Percentiles rank a stretch among this genome's conserved stretches.
Evolutionary conservation across 92 coral and sea anemone genomes (phyloP).

Genomic region (Siderastrea radians): DNA sequence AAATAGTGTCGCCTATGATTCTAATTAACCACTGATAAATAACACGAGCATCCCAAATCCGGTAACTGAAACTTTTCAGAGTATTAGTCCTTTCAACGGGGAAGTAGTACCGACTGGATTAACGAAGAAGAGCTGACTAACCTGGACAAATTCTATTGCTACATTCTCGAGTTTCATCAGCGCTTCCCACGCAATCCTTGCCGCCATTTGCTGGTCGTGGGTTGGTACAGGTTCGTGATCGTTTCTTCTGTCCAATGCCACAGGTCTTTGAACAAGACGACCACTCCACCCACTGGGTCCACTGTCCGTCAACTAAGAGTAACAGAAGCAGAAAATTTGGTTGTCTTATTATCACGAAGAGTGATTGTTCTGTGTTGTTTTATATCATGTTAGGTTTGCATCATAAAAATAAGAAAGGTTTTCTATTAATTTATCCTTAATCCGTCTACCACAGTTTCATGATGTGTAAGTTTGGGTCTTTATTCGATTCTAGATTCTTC

Average conservation of each 20-base stretch:
- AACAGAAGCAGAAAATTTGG: not conserved
- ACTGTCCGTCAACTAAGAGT: slow-evolving; percentile 34
- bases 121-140: not conserved
- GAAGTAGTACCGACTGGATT: not conserved
- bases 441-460: too few relatives aligned
- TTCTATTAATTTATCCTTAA: too few relatives aligned
- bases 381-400: too few relatives aligned
- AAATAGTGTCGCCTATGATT: too few relatives aligned
- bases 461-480: too few relatives aligned
- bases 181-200: slow-evolving; percentile 15
- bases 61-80: too few relatives aligned
- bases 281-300: slow-evolving; percentile 41
- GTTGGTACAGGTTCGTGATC: slow-evolving; percentile 38
- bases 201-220: slow-evolving; percentile 43
- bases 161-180: slow-evolving; percentile 32
- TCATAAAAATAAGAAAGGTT: too few relatives aligned
- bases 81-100: not conserved
- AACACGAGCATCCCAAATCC: too few relatives aligned
- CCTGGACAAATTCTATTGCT: slow-evolving; percentile 46
- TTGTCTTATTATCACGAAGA: not conserved
- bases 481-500: too few relatives aligned
- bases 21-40: too few relatives aligned
- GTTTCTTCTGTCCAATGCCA: slow-evolving; percentile 36
- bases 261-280: slow-evolving; percentile 36
- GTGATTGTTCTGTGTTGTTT: too few relatives aligned